Percentiles rank a stretch among this genome's conserved stretches.
These are phyloP conservation scores for Aphaenogaster floridana DNA, from an alignment of 1,140 invertebrate species.

Conservation along the genomic window DNA sequence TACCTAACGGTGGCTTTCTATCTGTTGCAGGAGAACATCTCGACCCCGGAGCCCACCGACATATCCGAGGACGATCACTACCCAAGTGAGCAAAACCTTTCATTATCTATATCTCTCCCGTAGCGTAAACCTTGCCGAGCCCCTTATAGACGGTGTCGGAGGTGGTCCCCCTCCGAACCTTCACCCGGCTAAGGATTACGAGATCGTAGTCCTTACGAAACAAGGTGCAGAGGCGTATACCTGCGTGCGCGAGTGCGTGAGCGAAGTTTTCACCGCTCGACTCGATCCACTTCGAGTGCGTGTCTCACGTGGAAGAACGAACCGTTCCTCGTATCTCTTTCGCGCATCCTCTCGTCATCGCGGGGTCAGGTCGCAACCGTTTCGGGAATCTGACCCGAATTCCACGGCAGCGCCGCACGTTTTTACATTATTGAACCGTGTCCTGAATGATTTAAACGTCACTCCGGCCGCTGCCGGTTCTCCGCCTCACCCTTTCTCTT, in stretches of 20 bases:
- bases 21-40: conserved; percentile 91
- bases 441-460: conserved; percentile 73
- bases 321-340: conserved; percentile 1
- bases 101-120: conserved; percentile 48
- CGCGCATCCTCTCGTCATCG: neutral
- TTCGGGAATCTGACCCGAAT: conserved; percentile 74
- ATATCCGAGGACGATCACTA: conserved; percentile 91
- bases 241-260: neutral
- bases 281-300: neutral
- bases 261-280: neutral
- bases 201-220: conserved; percentile 34
- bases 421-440: conserved; percentile 72
- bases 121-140: conserved; percentile 62
- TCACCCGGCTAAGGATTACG: conserved; percentile 21
- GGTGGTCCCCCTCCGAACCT: conserved; percentile 18
- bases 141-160: conserved; percentile 35
- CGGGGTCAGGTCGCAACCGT: conserved; percentile 66
- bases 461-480: conserved; percentile 34
- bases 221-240: conserved; percentile 18
- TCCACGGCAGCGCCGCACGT: conserved; percentile 59
- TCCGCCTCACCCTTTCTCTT: conserved; percentile 46
- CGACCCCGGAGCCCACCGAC: conserved; percentile 90
- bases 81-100: conserved; percentile 88
- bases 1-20: conserved; percentile 69
- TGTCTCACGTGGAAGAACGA: neutral